Percentiles rank a stretch among this genome's conserved stretches.
Evolutionary conservation across 2,113 vertebrate genomes (phyloP).

Genomic region (Onychostoma macrolepis): DNA sequence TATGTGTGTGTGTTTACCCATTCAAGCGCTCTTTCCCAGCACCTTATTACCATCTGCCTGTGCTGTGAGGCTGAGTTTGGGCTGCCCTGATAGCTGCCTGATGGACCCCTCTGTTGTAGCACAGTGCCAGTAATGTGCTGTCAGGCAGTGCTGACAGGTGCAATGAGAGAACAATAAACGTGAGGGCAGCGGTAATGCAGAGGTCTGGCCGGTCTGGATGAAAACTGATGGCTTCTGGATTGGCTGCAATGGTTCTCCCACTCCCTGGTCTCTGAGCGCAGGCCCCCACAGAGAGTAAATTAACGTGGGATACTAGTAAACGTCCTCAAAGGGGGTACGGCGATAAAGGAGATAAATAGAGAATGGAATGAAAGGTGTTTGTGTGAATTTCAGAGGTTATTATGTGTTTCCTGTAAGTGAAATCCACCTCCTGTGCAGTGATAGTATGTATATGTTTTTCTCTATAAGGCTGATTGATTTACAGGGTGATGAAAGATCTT

Average conservation of each 20-base stretch:
- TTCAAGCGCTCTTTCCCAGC: not conserved
- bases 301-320: slow-evolving; percentile 46
- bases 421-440: not conserved
- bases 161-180: slow-evolving; percentile 58
- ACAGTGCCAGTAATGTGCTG: slow-evolving; percentile 80
- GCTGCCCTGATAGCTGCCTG: slow-evolving; percentile 66
- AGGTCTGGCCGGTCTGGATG: slow-evolving; percentile 76
- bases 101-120: slow-evolving; percentile 79
- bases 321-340: not conserved
- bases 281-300: slow-evolving; percentile 36
- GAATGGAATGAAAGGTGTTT: slow-evolving; percentile 35
- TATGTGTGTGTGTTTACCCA: slow-evolving; percentile 25
- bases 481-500: not conserved
- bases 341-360: slow-evolving; percentile 29
- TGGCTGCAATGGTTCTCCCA: slow-evolving; percentile 66
- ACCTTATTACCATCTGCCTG: slow-evolving; percentile 7
- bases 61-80: slow-evolving; percentile 13
- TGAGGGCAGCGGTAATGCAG: slow-evolving; percentile 52
- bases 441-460: not conserved
- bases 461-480: slow-evolving; percentile 1
- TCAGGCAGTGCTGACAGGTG: slow-evolving; percentile 67
- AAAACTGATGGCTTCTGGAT: slow-evolving; percentile 89
- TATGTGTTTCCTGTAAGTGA: slow-evolving; percentile 13
- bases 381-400: not conserved
- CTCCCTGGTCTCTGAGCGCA: slow-evolving; percentile 19